These are phyloP conservation scores for Corythornis vintsioides DNA, from an alignment of 2,113 vertebrate species.

Conservation along the genomic window DNA sequence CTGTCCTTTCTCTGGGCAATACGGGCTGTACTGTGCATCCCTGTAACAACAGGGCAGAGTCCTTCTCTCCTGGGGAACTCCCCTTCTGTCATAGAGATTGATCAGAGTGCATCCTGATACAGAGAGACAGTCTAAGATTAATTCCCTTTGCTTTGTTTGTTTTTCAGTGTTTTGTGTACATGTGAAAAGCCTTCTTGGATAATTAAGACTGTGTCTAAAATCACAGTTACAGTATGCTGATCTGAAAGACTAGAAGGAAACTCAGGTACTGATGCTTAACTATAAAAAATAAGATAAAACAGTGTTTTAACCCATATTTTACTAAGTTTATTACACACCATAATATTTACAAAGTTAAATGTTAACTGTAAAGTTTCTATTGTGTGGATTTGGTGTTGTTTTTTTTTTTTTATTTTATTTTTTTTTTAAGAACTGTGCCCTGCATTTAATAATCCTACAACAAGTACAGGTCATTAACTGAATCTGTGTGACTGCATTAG, in stretches of 20 bases:
- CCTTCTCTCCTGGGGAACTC: constrained; percentile 40
- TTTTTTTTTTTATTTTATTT: background rate
- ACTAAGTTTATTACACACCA: constrained; percentile 77
- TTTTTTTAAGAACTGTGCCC: constrained; percentile 72
- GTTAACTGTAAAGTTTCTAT: constrained; percentile 75
- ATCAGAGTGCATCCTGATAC: constrained; percentile 52
- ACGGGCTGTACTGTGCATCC: constrained; percentile 52
- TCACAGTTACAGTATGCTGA: constrained; percentile 57
- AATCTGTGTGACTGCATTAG: constrained; percentile 74
- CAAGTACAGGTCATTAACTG: constrained; percentile 69
- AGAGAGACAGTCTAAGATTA: constrained; percentile 49
- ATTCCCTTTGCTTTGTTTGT: constrained; percentile 50
- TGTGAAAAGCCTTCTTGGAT: constrained; percentile 62
- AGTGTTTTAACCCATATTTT: constrained; percentile 76
- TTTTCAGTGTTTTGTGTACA: constrained; percentile 60
- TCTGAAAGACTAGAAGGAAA: constrained; percentile 43
- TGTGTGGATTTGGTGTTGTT: background rate
- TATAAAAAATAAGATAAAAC: constrained; percentile 79
- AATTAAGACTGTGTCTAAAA: constrained; percentile 53
- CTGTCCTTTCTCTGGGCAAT: constrained; percentile 76
- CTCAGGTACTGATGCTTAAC: constrained; percentile 70
- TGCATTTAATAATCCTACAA: constrained; percentile 73
- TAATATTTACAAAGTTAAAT: constrained; percentile 78
- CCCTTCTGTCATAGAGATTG: constrained; percentile 56
- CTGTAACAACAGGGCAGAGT: constrained; percentile 37